A percentile compares a stretch with the other conserved stretches of the same genome.
phyloP scores from a whole-genome alignment of 1,140 invertebrate species.

The Xylocopa sonorina region DNA sequence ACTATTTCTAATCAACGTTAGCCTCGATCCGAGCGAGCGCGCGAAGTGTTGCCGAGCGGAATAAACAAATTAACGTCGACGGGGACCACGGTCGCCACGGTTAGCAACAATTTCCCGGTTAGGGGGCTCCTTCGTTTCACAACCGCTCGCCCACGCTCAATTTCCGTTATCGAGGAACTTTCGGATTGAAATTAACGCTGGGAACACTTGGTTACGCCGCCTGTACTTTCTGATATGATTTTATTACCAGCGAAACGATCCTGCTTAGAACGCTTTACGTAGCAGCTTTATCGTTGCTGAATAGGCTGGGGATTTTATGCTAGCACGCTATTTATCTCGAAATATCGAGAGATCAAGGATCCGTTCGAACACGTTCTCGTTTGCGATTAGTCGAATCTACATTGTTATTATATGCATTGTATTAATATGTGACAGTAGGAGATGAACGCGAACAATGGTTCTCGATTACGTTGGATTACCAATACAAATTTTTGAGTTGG shows the following conservation, averaged over 20 bases:
- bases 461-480: too few relatives aligned
- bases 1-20: background rate
- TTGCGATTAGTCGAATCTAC: too few relatives aligned
- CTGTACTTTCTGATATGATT: background rate
- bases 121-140: background rate
- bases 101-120: background rate
- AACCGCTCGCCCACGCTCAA: background rate
- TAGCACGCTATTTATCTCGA: background rate
- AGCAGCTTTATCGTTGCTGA: background rate
- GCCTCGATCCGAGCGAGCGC: background rate
- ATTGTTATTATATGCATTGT: too few relatives aligned
- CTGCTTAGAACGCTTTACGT: too few relatives aligned
- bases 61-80: slow-evolving; percentile 22
- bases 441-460: too few relatives aligned
- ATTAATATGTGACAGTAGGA: too few relatives aligned
- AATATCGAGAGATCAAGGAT: too few relatives aligned
- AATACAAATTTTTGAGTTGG: too few relatives aligned
- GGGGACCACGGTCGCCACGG: background rate
- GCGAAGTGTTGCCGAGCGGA: background rate
- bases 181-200: too few relatives aligned
- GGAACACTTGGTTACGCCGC: background rate
- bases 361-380: too few relatives aligned
- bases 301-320: too few relatives aligned
- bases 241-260: background rate
- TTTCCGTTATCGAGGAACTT: background rate